A percentile compares a stretch with the other conserved stretches of the same genome.
These are phyloP conservation scores for Drosophila monieri DNA, from an alignment of 2,888 invertebrate genomes.

Conservation along the genomic window DNA sequence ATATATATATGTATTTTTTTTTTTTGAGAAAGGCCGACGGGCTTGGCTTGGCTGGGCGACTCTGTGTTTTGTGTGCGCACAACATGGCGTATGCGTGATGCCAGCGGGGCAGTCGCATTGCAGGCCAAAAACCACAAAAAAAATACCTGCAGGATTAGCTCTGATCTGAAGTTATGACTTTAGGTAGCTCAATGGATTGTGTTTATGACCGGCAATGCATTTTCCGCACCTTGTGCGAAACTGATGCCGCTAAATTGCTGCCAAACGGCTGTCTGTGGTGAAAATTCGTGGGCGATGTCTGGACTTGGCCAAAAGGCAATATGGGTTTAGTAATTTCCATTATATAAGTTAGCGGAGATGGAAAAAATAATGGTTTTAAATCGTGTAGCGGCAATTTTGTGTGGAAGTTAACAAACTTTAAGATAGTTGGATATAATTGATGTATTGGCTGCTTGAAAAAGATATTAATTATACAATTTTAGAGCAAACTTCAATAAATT, in stretches of 20 bases:
- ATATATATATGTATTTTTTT: constrained; percentile 6
- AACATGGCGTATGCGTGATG: constrained; percentile 68
- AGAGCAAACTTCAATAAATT: not conserved
- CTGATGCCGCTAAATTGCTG: constrained; percentile 10
- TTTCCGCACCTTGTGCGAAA: constrained; percentile 36
- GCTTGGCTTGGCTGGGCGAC: constrained; percentile 29
- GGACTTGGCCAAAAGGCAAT: constrained; percentile 25
- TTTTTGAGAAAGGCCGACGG: constrained; percentile 67
- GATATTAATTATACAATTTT: not conserved
- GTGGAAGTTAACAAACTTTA: not conserved
- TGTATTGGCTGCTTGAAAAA: too few species aligned
- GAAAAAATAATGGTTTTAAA: constrained; percentile 8
- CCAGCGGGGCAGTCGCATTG: constrained; percentile 43
- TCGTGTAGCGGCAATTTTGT: not conserved
- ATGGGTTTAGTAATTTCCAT: constrained; percentile 9
- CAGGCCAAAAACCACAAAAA: constrained; percentile 9
- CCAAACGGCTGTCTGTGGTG: not conserved
- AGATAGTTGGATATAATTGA: not conserved
- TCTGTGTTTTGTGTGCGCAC: constrained; percentile 18
- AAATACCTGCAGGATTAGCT: constrained; percentile 51
- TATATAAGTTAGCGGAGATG: constrained; percentile 17
- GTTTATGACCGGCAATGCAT: constrained; percentile 32
- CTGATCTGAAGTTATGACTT: constrained; percentile 45
- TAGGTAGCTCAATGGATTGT: constrained; percentile 49
- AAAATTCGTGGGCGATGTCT: constrained; percentile 31